Percentiles rank a stretch among this genome's conserved stretches.
phyloP scores from a whole-genome alignment of 2,888 invertebrate species.

The Opisthograptis luteolata region DNA sequence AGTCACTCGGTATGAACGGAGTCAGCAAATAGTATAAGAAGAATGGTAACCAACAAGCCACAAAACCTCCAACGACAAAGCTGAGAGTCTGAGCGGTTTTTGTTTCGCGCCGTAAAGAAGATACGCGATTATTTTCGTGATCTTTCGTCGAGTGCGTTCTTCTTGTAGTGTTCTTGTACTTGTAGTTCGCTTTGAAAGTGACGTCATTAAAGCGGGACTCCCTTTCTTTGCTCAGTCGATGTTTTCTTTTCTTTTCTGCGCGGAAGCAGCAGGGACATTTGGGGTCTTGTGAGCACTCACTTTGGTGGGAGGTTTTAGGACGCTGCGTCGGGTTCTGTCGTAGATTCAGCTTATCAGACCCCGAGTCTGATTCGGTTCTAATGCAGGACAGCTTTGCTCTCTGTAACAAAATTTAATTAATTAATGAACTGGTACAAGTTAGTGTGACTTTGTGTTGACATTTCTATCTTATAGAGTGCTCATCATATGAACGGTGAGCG shows the following conservation, averaged over 20 bases:
- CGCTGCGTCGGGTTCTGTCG: slow-evolving; percentile 70
- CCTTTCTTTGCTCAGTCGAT: slow-evolving; percentile 56
- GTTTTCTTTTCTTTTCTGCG: slow-evolving; percentile 49
- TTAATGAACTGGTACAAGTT: neutral
- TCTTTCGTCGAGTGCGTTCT: slow-evolving; percentile 83
- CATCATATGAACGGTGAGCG: too few species aligned
- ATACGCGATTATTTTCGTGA: slow-evolving; percentile 86
- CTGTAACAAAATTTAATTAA: slow-evolving; percentile 62
- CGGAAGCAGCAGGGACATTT: slow-evolving; percentile 76
- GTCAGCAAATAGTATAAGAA: slow-evolving; percentile 92
- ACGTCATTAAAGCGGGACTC: slow-evolving; percentile 71
- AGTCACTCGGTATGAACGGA: slow-evolving; percentile 88
- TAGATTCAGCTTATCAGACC: slow-evolving; percentile 73
- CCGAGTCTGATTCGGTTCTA: slow-evolving; percentile 77
- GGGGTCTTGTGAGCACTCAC: slow-evolving; percentile 69
- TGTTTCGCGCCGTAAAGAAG: slow-evolving; percentile 90
- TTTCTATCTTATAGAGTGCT: too few species aligned
- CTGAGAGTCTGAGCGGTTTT: slow-evolving; percentile 95
- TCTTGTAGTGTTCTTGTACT: slow-evolving; percentile 70
- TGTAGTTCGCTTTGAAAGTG: slow-evolving; percentile 74
- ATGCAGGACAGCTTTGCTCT: slow-evolving; percentile 73
- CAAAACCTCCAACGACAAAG: slow-evolving; percentile 94
- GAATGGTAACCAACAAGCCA: slow-evolving; percentile 95
- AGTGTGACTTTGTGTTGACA: too few species aligned
- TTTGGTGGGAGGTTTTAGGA: slow-evolving; percentile 65